Evolutionary conservation across 2,113 vertebrate genomes (phyloP).

Genomic region (Ondatra zibethicus): DNA sequence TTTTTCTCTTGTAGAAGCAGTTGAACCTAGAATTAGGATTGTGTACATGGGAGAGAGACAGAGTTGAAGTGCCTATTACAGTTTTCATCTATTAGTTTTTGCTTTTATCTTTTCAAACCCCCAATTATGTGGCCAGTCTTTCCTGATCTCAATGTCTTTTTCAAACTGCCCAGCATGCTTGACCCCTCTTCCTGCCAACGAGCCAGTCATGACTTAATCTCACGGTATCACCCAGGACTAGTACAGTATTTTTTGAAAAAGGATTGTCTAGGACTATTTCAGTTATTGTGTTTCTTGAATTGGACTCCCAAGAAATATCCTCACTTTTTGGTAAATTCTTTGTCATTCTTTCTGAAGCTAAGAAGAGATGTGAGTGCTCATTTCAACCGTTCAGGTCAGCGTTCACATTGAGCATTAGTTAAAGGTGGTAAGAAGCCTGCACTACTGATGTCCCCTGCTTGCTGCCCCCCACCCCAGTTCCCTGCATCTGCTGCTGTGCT

Average conservation of each 20-base stretch:
- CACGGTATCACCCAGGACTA: not conserved
- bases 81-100: not conserved
- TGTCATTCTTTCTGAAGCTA: not conserved
- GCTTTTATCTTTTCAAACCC: not conserved
- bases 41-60: not conserved
- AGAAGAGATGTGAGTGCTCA: not conserved
- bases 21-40: not conserved
- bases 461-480: not conserved
- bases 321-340: slow-evolving; percentile 13
- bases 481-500: not conserved
- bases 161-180: not conserved
- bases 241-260: not conserved
- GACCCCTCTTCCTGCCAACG: not conserved
- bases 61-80: slow-evolving; percentile 28
- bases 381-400: not conserved
- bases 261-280: slow-evolving; percentile 13
- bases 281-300: not conserved
- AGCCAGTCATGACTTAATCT: slow-evolving; percentile 1
- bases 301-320: not conserved
- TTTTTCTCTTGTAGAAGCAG: not conserved
- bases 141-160: slow-evolving; percentile 31
- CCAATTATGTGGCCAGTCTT: not conserved
- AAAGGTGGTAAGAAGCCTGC: not conserved
- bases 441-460: not conserved
- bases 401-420: not conserved